These are phyloP conservation scores for Vespertilio murinus DNA, from an alignment of 2,797 vertebrate genomes.

Conservation along the genomic window DNA sequence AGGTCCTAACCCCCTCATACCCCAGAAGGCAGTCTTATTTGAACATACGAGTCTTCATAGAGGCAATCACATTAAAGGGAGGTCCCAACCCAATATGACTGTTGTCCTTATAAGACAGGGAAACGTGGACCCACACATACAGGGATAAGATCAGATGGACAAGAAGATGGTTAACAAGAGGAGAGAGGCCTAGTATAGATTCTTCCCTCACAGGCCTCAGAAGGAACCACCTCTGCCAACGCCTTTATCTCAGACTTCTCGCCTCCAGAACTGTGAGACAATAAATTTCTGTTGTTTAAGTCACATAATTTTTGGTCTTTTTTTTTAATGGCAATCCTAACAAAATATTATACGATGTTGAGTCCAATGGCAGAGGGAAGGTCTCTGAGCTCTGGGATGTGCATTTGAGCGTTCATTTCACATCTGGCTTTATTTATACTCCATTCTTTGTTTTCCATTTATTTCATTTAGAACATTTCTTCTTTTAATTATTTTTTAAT, in stretches of 20 bases:
- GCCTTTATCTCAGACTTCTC: not conserved
- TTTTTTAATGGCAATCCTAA: too few species aligned
- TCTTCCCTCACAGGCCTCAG: not conserved
- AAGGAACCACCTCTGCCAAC: not conserved
- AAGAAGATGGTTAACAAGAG: not conserved
- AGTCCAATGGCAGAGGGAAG: not conserved
- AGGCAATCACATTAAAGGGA: not conserved
- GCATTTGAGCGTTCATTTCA: not conserved
- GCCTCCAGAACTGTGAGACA: not conserved
- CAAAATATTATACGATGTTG: not conserved
- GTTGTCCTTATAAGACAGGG: not conserved
- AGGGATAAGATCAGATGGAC: not conserved
- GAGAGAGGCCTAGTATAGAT: not conserved
- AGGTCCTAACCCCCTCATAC: not conserved
- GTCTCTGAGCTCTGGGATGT: not conserved
- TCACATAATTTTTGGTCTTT: not conserved
- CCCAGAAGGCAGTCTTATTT: not conserved
- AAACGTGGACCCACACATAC: rapidly evolving
- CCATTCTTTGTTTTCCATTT: not conserved
- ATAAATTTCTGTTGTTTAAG: not conserved
- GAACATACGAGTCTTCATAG: not conserved
- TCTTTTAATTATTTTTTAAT: not conserved
- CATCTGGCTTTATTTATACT: not conserved
- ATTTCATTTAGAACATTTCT: not conserved
- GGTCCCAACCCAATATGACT: not conserved